Base-by-base conservation (phyloP, 2,888 invertebrate species). In the Notodonta ziczac region DNA sequence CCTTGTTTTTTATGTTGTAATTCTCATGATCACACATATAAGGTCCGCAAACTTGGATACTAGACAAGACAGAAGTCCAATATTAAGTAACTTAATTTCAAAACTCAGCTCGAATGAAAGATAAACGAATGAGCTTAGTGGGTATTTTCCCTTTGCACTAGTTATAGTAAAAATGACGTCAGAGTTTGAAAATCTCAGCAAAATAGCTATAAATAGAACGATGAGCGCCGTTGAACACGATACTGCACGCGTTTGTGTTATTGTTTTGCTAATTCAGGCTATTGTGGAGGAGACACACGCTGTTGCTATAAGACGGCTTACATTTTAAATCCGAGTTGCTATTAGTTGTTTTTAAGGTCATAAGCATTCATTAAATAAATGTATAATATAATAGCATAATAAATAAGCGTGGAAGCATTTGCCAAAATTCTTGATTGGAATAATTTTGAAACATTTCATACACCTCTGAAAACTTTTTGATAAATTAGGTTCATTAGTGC, bases 231-330 rank as follows among this genome's bases (percentile, higher is more conserved):
- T 12, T 35, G 57, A 60, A 35, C 40, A 13, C 58, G 55, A 48
- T 57, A 62, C 59, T 0, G 10, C 7, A 8, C 50, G 14, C 39
- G 10, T 52, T 9, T 16, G n/a, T 60, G 44, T 48, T 14, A 59
- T 63, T 70, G 70, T 68, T 67, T 65, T 55, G 71, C 52, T 55
- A 59, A 62, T 56, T 53, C 35, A 16, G 16, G 5, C 71, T 63
- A 65, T 68, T 65, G 65, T 71, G 16, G 44, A 14, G 40, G 52
- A 14, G 14, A 57, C 46, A 12, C n/a, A 52, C 32, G 52, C 32
- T 32, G 16, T n/a, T 48, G n/a, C 48, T 48, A 16, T 50, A 50
- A n/a, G 5, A 4, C 24, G 24, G 16, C 9, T 50, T 14, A 4
- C n/a, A 14, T 50, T 50, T 50, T 50, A 50, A 50, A 14, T 50